Percentiles rank a stretch among this genome's conserved stretches.
Evolutionary conservation across 2,113 vertebrate genomes (phyloP).

Genomic region (Syngnathus scovelli): DNA sequence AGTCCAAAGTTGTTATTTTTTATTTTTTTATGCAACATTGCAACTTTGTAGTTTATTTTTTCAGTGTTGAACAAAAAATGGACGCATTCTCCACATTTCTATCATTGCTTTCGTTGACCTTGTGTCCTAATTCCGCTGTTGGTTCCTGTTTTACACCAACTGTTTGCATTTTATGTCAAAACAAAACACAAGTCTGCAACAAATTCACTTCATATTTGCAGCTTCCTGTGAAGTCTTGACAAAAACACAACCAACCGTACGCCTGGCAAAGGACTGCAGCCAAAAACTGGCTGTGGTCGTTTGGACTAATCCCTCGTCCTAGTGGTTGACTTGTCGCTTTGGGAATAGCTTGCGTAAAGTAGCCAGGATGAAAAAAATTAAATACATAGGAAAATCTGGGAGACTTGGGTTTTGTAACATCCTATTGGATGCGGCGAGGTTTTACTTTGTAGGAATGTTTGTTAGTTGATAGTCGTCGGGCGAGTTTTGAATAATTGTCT

Average conservation of each 20-base stretch:
- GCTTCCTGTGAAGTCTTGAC: conserved; percentile 21
- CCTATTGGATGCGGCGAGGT: background rate
- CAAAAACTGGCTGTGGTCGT: conserved; percentile 26
- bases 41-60: no score
- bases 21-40: background rate
- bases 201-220: conserved; percentile 20
- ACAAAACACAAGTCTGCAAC: conserved; percentile 8
- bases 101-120: background rate
- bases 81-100: background rate
- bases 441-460: background rate
- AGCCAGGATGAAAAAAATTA: conserved; percentile 10
- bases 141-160: conserved; percentile 1
- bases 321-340: conserved; percentile 3
- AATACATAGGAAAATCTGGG: conserved; percentile 13
- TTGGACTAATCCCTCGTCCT: conserved; percentile 18
- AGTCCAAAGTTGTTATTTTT: background rate
- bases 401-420: conserved; percentile 11
- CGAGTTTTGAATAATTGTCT: conserved; percentile 15
- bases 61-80: background rate
- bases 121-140: background rate
- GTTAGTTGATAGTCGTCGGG: conserved; percentile 4
- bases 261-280: conserved; percentile 23
- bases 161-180: background rate
- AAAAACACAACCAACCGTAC: conserved; percentile 16
- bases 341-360: conserved; percentile 13